Evolutionary conservation across 2,888 invertebrate genomes (phyloP).

Genomic region (Aporophyla nigra): DNA sequence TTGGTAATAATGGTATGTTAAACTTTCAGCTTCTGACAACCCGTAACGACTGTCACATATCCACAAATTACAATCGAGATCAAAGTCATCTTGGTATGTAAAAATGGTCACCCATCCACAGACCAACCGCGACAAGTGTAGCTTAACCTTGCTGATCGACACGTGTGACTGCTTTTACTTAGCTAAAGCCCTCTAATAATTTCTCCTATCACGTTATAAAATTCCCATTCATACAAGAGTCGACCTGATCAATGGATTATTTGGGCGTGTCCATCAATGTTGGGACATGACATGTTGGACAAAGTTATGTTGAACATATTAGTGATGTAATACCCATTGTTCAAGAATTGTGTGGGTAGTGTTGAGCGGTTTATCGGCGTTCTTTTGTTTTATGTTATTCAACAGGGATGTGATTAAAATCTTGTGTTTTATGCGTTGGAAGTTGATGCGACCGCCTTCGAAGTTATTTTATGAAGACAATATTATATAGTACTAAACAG

Average conservation of each 20-base stretch:
- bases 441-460: background rate
- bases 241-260: constrained; percentile 30
- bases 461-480: background rate
- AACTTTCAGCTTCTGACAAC: no score
- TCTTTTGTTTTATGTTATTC: constrained; percentile 31
- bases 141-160: no score
- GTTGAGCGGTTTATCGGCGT: constrained; percentile 28
- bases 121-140: no score
- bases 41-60: no score
- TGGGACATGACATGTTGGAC: constrained; percentile 30
- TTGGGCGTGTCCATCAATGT: constrained; percentile 42
- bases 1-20: no score
- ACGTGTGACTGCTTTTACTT: no score
- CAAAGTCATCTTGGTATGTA: no score
- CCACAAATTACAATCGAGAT: no score
- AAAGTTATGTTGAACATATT: constrained; percentile 50
- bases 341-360: constrained; percentile 50
- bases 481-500: background rate
- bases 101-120: no score
- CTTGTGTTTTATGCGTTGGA: background rate
- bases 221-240: constrained; percentile 23
- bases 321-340: constrained; percentile 54
- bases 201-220: background rate
- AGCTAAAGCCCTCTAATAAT: no score
- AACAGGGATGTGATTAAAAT: constrained; percentile 23